These are phyloP conservation scores for Euphydryas editha DNA, from an alignment of 2,888 invertebrate genomes.

Conservation along the genomic window DNA sequence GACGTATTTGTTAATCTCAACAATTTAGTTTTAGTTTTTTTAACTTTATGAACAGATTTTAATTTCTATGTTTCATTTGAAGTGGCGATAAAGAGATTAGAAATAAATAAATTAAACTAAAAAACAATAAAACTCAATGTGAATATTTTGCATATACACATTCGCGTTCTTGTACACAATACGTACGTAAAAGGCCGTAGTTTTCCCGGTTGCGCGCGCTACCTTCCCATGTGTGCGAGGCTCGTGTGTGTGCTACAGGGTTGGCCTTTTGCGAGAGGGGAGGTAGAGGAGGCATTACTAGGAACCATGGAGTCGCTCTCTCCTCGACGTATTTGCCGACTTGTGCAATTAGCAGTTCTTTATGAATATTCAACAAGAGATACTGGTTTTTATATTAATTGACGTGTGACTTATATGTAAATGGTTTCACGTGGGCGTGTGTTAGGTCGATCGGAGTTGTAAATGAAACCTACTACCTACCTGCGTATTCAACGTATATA, in stretches of 20 bases:
- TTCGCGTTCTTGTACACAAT: constrained; percentile 77
- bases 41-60: neutral
- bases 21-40: no score
- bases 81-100: neutral
- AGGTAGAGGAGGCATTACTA: constrained; percentile 55
- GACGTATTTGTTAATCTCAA: neutral
- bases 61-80: neutral
- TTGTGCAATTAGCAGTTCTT: constrained; percentile 83
- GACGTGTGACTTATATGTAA: constrained; percentile 68
- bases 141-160: constrained; percentile 53
- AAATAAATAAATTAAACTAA: constrained; percentile 2
- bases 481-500: neutral
- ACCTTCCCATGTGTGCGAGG: constrained; percentile 55
- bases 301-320: constrained; percentile 74
- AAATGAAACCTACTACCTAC: constrained; percentile 14
- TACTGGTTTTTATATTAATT: constrained; percentile 77
- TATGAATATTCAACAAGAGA: constrained; percentile 80
- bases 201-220: constrained; percentile 82
- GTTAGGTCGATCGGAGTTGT: constrained; percentile 35
- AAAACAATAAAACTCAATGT: constrained; percentile 42
- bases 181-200: constrained; percentile 80
- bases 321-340: constrained; percentile 74
- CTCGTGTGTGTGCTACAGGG: constrained; percentile 57
- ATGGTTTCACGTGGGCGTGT: constrained; percentile 37
- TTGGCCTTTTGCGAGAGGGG: constrained; percentile 72